Evolutionary conservation across 37 sponge, comb jelly and placozoan species (phyloP), one percentile per base, ranked within the genome.

Genomic region (Cliona cf. orientalis): DNA sequence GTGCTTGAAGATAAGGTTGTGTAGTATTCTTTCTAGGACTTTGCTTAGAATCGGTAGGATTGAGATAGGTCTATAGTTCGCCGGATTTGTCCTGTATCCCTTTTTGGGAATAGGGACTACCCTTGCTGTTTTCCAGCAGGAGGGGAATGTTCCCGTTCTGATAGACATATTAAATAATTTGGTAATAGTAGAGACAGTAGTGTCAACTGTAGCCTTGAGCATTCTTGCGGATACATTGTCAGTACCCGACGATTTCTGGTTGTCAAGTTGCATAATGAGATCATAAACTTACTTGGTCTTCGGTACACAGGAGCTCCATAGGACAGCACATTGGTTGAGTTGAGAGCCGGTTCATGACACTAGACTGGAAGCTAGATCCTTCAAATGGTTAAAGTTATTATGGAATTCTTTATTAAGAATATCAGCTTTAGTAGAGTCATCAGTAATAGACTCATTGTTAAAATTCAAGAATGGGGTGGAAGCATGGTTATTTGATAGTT

Each of bases 61-160:
- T 6, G 77, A 76, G 2, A 76, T 76, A 1, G 77, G 63, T 59
- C 77, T 36, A 22, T 76, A 74, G 75, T 74, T 74, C 17, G 70
- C 12, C 6, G 70, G 42, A 72, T n/a, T 68, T 6, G 38, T 9
- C 7, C 40, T 38, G 40, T 68, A 5, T 17, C 35, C 56, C 6
- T 21, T 28, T 41, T 76, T 76, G 34, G 77, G 77, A n/a, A 76
- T 59, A 40, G 77, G 77, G 14, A 59, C 63, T 1, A 76, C 44
- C 1, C 44, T 5, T 2, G 63, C 42, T 2, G 36, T 29, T 55
- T 73, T 73, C 74, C 74, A 73, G 32, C 7, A 3, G 1, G 28
- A 9, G 2, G 74, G 74, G 41, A 76, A 35, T 2, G 1, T 40
- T 11, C 63, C 77, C 5, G 43, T 3, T 42, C 34, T 33, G 6